phyloP scores from a whole-genome alignment of 1,140 invertebrate genomes.

The Zaprionus capensis region DNA sequence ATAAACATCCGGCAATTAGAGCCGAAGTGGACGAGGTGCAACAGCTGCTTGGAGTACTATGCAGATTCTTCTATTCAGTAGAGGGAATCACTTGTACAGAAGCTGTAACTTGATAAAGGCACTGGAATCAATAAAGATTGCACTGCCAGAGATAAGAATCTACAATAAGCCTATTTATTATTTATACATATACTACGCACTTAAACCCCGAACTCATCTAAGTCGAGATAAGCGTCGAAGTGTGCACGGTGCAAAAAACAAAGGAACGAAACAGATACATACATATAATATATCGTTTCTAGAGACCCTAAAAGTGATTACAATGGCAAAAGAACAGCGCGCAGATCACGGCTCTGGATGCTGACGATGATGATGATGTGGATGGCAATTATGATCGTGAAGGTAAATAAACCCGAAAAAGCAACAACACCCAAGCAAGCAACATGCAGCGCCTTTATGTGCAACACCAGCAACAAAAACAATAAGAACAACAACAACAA shows the following conservation, averaged over 20 bases:
- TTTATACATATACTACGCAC: conserved; percentile 13
- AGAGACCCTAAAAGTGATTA: conserved; percentile 25
- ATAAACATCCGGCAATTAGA: conserved; percentile 68
- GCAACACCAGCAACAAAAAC: conserved; percentile 34
- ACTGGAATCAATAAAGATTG: conserved; percentile 38
- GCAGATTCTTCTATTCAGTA: conserved; percentile 10
- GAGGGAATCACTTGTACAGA: neutral
- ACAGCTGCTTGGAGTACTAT: conserved; percentile 5
- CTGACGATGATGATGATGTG: conserved; percentile 7
- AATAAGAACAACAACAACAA: neutral
- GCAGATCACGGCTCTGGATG: conserved; percentile 40
- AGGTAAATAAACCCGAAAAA: conserved; percentile 53
- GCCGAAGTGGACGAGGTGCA: neutral
- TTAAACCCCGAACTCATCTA: conserved; percentile 28
- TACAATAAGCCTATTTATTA: conserved; percentile 31
- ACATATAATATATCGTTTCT: conserved; percentile 13
- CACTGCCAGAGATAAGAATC: conserved; percentile 9
- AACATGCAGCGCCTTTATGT: conserved; percentile 57
- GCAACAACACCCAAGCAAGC: conserved; percentile 27
- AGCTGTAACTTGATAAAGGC: conserved; percentile 38
- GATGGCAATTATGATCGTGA: conserved; percentile 46
- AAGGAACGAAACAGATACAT: conserved; percentile 9
- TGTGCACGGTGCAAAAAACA: conserved; percentile 53
- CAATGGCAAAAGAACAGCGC: conserved; percentile 59
- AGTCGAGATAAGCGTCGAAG: conserved; percentile 59